Conservation (phyloP, 2,888 invertebrate species). For the Copidosoma aretas region DNA sequence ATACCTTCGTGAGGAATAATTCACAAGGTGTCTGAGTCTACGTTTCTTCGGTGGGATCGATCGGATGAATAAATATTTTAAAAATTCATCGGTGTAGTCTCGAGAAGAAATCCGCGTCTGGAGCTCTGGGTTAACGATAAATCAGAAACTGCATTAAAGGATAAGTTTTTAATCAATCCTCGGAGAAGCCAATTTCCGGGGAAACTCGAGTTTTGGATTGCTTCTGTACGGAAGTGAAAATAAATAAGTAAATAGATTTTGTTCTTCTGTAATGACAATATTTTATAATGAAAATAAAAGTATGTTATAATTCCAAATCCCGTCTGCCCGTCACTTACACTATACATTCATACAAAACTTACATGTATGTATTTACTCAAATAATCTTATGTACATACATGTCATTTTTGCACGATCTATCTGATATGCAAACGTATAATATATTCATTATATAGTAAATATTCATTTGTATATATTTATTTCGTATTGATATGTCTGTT, state of each 20-base stretch:
- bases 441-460: constrained; percentile 27
- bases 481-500: constrained; percentile 33
- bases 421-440: constrained; percentile 9
- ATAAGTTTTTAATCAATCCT: no score
- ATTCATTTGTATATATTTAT: constrained; percentile 31
- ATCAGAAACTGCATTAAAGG: no score
- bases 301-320: constrained; percentile 1
- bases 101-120: not conserved
- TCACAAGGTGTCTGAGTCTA: no score
- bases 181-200: no score
- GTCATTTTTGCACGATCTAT: constrained; percentile 15
- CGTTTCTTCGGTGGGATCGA: not conserved
- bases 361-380: constrained; percentile 10
- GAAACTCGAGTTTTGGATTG: no score
- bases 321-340: not conserved
- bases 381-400: not conserved
- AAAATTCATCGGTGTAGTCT: not conserved
- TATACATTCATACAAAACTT: constrained; percentile 1
- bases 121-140: not conserved
- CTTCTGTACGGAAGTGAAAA: no score
- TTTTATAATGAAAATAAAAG: no score
- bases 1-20: not conserved
- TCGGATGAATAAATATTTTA: not conserved
- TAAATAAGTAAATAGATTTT: no score
- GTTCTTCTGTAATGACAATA: no score